Conservation (phyloP, 1,140 invertebrate genomes). For the Nylanderia fulva region DNA sequence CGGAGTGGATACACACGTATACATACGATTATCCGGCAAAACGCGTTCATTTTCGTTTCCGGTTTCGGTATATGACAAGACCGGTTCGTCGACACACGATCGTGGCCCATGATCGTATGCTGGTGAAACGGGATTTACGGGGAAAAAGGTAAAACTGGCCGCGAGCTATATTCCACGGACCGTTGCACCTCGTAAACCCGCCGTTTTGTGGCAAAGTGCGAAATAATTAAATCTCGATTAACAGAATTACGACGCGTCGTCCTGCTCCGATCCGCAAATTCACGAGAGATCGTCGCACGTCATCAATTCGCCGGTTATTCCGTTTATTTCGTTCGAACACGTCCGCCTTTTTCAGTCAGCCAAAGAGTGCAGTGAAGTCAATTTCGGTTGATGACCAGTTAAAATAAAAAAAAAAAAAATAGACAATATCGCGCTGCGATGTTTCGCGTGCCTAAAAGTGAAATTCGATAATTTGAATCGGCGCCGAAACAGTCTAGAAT, state of each 20-base stretch:
- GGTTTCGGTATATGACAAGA: conserved; percentile 21
- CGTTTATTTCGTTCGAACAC: not conserved
- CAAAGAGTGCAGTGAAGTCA: not conserved
- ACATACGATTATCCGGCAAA: conserved; percentile 33
- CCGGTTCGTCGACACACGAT: not conserved
- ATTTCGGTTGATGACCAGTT: not conserved
- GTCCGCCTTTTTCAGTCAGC: not conserved
- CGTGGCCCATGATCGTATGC: conserved; percentile 27
- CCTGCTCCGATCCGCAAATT: not conserved
- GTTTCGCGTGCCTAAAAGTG: not conserved
- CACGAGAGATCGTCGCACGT: not conserved
- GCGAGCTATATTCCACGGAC: conserved; percentile 40
- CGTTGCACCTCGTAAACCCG: conserved; percentile 24
- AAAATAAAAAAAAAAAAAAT: not conserved
- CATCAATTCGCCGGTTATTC: not conserved
- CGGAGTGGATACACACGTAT: not conserved
- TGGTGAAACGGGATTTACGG: conserved; percentile 2
- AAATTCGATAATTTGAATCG: not conserved
- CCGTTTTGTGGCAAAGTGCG: conserved; percentile 27
- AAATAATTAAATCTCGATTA: conserved; percentile 39
- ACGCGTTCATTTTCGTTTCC: conserved; percentile 58
- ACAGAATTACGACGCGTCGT: not conserved
- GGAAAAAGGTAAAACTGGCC: conserved; percentile 27
- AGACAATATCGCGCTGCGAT: not conserved
- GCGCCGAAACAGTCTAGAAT: not conserved